Base-by-base conservation (phyloP, 2,797 vertebrate species). In the Micromesistius poutassou region DNA sequence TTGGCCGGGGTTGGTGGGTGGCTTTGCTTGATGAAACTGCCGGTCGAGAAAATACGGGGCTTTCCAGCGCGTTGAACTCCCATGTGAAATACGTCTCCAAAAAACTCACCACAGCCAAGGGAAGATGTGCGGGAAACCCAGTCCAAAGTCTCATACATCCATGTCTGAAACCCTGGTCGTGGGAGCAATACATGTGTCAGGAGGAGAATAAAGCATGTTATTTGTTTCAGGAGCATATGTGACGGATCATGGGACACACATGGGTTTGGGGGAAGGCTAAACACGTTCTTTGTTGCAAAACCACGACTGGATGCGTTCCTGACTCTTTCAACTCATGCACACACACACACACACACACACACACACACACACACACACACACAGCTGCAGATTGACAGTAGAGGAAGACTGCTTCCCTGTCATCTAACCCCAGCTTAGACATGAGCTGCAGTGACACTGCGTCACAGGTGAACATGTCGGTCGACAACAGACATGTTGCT, bases 61-160 rank as follows among this genome's bases (percentile, higher is more conserved):
- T 83, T 92, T 91, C 90, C 88, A 89, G 75, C 81, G 77, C 83
- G 78, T 55, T 82, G 74, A 78, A 78, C 74, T 71, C 71, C 62
- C 77, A 85, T 82, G 83, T 87, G 86, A 88, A 85, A 79, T 30
- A 28, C 28, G 62, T 30, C 30, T 40, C 75, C 83, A 80, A 31
- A 31, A 9, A 30, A 42, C 25, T 25, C 16, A 71, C 12, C 30
- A 71, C n/a, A 2, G 9, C n/a, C 62, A 68, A 68, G 25, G 62
- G 62, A 68, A 8, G 55, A 16, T 25, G 22, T 50, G 16, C 16
- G 4, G 46, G 46, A 5, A 22, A 50, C 14, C 5, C 33, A 35
- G 33, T 35, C 33, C 3, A 50, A 19, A 50, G 16, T 50, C 46
- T 50, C 46, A 50, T 50, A 4, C 2, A 22, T 4, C 46, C 50